phyloP scores from a whole-genome alignment of 1,140 invertebrate genomes.

The Drosophila sulfurigaster region DNA sequence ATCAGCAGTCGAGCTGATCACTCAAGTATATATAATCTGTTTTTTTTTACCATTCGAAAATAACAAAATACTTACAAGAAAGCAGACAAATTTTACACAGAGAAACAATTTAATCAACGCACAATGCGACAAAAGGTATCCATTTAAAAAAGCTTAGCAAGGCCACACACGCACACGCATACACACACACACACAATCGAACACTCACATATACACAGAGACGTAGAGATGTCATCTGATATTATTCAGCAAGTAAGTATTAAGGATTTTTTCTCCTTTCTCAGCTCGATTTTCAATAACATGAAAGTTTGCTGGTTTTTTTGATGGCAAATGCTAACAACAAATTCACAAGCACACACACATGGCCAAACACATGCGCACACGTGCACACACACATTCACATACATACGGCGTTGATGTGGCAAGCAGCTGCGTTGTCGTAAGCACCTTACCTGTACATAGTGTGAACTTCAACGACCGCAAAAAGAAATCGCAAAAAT shows the following conservation, averaged over 20 bases:
- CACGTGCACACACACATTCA: slow-evolving; percentile 18
- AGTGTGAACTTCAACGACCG: slow-evolving; percentile 88
- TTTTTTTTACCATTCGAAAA: not conserved
- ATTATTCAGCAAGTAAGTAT: slow-evolving; percentile 63
- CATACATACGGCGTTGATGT: slow-evolving; percentile 35
- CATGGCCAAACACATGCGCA: slow-evolving; percentile 6
- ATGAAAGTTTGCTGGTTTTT: slow-evolving; percentile 69
- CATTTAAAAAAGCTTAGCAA: slow-evolving; percentile 79
- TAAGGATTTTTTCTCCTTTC: slow-evolving; percentile 62
- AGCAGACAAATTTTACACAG: slow-evolving; percentile 36
- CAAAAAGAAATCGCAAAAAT: slow-evolving; percentile 90
- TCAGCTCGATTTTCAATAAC: slow-evolving; percentile 73
- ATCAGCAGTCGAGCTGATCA: slow-evolving; percentile 26
- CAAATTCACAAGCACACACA: slow-evolving; percentile 35
- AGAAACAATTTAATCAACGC: slow-evolving; percentile 76
- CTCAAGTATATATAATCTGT: slow-evolving; percentile 21
- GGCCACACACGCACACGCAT: slow-evolving; percentile 19
- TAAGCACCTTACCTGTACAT: slow-evolving; percentile 43
- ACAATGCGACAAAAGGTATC: slow-evolving; percentile 72
- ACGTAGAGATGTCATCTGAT: slow-evolving; percentile 58
- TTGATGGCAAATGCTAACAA: slow-evolving; percentile 75
- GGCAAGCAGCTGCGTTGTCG: slow-evolving; percentile 48
- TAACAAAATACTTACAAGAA: slow-evolving; percentile 25
- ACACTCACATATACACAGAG: not conserved
- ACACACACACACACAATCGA: slow-evolving; percentile 31